Evolutionary conservation across 2,797 vertebrate genomes (phyloP).

Genomic region (Craterocephalus amniculus): DNA sequence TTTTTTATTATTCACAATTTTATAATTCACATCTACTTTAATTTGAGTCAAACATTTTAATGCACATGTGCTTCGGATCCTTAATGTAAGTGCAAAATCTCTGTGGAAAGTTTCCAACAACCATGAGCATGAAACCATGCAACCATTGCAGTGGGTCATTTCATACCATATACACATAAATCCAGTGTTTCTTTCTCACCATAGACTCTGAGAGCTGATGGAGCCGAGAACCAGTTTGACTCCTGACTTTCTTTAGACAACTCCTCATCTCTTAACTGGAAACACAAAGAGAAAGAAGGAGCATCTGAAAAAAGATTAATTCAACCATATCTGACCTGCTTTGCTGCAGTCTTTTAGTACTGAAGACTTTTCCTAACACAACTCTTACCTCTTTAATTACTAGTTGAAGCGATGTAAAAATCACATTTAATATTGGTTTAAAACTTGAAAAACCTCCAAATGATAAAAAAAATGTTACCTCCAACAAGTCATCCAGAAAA

Average conservation of each 20-base stretch:
- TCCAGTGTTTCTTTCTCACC: constrained; percentile 81
- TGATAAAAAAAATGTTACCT: constrained; percentile 79
- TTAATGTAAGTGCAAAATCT: too few species aligned
- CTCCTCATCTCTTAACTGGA: constrained; percentile 96
- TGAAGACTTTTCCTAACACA: neutral
- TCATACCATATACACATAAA: neutral
- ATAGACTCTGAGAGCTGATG: constrained; percentile 96
- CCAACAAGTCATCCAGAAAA: constrained; percentile 96
- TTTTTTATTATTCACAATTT: too few species aligned
- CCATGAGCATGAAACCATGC: too few species aligned
- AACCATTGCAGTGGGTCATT: too few species aligned
- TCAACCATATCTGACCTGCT: neutral
- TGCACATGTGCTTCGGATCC: too few species aligned
- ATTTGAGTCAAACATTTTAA: too few species aligned
- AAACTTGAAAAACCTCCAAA: neutral
- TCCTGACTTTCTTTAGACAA: constrained; percentile 99
- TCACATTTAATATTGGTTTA: too few species aligned
- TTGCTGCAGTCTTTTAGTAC: neutral
- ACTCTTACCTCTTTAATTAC: neutral
- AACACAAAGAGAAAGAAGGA: constrained; percentile 33
- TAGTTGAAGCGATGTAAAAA: neutral
- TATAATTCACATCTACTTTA: too few species aligned
- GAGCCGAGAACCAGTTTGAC: constrained; percentile 99
- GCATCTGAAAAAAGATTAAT: constrained; percentile 33
- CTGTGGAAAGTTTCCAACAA: too few species aligned